Evolutionary conservation across 2,888 invertebrate genomes (phyloP).

Genomic region (Myopa tessellatipennis): DNA sequence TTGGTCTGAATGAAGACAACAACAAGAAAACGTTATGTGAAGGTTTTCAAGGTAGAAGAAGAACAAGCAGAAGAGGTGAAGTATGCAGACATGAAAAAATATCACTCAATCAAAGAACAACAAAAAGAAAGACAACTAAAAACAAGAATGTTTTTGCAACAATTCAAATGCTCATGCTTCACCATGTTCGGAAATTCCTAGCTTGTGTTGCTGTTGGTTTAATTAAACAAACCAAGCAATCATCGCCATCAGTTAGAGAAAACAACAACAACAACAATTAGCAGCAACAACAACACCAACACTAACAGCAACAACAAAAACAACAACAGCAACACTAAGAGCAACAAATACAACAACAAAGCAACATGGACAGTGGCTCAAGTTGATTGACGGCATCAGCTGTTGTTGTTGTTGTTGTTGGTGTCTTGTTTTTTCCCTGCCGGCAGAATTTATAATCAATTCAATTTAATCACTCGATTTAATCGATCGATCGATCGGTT

Average conservation of each 20-base stretch:
- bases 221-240: slow-evolving; percentile 12
- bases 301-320: no score
- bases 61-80: not conserved
- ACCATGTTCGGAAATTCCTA: slow-evolving; percentile 27
- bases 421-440: no score
- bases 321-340: no score
- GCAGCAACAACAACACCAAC: not conserved
- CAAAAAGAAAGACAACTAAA: not conserved
- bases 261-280: not conserved
- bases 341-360: not conserved
- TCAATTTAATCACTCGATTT: not conserved
- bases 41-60: no score
- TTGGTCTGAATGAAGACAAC: no score
- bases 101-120: slow-evolving; percentile 13
- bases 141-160: not conserved
- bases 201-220: slow-evolving; percentile 23
- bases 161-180: slow-evolving; percentile 1
- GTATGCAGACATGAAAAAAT: not conserved
- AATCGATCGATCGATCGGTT: slow-evolving; percentile 13
- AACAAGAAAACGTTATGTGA: no score
- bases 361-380: not conserved
- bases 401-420: not conserved
- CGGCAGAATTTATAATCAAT: not conserved
- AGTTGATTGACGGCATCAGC: not conserved
- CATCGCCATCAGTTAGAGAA: not conserved